phyloP scores from a whole-genome alignment of 2,113 vertebrate species.

The Pelecanoides urinatrix region DNA sequence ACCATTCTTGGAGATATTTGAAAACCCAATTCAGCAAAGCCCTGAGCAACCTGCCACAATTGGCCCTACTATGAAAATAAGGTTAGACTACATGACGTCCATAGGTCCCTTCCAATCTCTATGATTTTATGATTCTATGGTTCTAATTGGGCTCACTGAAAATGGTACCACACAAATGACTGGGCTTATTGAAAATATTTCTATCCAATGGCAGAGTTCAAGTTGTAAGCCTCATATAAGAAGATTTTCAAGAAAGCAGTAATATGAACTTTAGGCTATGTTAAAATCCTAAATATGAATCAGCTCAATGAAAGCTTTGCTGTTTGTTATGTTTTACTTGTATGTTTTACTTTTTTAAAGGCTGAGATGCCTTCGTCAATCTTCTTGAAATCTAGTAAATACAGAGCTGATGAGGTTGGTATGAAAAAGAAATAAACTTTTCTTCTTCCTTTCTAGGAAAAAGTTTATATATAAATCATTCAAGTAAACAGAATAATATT shows the following conservation, averaged over 20 bases:
- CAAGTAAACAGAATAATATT: background rate
- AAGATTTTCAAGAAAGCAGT: background rate
- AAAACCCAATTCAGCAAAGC: background rate
- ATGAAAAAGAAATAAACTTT: background rate
- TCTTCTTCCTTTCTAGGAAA: background rate
- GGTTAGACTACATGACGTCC: rapidly evolving
- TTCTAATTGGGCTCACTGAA: background rate
- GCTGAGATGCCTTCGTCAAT: background rate
- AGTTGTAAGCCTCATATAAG: background rate
- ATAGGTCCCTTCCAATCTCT: background rate
- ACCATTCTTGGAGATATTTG: background rate
- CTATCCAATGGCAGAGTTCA: background rate
- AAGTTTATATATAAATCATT: background rate
- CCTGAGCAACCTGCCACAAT: background rate
- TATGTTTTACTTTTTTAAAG: background rate
- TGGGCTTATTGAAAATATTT: background rate
- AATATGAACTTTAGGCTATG: background rate
- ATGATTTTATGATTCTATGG: background rate
- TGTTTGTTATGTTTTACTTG: background rate
- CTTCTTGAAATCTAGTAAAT: background rate
- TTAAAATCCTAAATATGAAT: background rate
- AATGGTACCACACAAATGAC: background rate
- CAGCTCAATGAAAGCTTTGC: background rate
- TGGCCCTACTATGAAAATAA: rapidly evolving
- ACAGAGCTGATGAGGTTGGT: background rate